These are phyloP conservation scores for Enteromius treurensis DNA, from an alignment of 2,797 vertebrate genomes.

Conservation along the genomic window DNA sequence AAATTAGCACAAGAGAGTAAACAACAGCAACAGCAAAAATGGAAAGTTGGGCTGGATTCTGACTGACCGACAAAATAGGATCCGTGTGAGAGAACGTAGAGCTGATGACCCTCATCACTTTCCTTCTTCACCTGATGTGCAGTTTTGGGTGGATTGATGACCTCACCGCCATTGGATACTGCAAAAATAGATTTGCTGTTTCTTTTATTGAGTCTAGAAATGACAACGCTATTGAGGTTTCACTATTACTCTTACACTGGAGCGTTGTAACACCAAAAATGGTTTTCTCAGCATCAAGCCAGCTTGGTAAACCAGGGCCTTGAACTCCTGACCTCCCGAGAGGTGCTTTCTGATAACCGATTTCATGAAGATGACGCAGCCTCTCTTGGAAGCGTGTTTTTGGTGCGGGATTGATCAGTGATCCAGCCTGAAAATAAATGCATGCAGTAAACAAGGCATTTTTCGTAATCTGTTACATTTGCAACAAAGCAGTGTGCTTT, in stretches of 20 bases:
- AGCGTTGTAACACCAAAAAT: constrained; percentile 77
- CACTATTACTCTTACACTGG: constrained; percentile 70
- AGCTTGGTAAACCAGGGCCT: constrained; percentile 72
- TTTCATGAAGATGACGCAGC: constrained; percentile 78
- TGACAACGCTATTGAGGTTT: neutral
- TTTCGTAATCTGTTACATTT: neutral
- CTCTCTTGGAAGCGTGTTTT: constrained; percentile 81
- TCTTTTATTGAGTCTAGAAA: neutral
- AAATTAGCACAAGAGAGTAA: neutral
- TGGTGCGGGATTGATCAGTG: constrained; percentile 76
- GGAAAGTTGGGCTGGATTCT: neutral
- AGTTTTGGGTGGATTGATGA: constrained; percentile 84
- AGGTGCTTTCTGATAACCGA: constrained; percentile 63
- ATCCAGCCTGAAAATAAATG: constrained; percentile 66
- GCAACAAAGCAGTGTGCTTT: no score
- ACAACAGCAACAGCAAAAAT: neutral
- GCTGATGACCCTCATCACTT: constrained; percentile 73
- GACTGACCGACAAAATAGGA: constrained; percentile 82
- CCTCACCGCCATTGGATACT: constrained; percentile 68
- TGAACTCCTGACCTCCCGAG: constrained; percentile 80
- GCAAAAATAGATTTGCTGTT: neutral
- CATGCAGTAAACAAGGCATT: neutral
- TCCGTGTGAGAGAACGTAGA: constrained; percentile 81
- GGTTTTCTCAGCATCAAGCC: constrained; percentile 71
- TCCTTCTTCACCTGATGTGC: constrained; percentile 78